phyloP scores from a whole-genome alignment of 2,113 vertebrate species.

The Tenrec ecaudatus region DNA sequence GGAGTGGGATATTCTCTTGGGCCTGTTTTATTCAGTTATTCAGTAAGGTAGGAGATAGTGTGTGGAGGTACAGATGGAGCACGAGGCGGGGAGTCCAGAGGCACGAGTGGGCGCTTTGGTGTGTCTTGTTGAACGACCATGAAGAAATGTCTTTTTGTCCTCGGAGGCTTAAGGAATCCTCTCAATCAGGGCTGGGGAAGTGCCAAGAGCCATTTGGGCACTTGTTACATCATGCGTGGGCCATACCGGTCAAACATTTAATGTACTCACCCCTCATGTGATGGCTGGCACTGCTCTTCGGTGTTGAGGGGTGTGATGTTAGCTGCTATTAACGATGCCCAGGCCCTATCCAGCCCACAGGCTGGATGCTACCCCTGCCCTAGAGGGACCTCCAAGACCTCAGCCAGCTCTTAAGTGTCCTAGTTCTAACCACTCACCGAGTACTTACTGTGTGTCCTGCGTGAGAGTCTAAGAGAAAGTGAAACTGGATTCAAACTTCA shows the following conservation, averaged over 20 bases:
- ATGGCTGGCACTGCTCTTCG: no score
- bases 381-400: not conserved
- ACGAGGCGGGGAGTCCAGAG: not conserved
- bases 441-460: not conserved
- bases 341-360: no score
- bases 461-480: not conserved
- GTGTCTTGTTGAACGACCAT: not conserved
- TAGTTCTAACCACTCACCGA: not conserved
- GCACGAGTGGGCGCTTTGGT: not conserved
- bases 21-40: not conserved
- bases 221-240: no score
- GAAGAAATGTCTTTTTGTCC: not conserved
- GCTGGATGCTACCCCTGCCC: no score
- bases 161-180: not conserved
- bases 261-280: no score
- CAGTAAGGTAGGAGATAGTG: not conserved
- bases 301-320: no score
- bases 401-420: not conserved
- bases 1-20: not conserved
- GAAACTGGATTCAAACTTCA: not conserved
- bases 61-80: not conserved
- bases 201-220: no score
- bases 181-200: not conserved
- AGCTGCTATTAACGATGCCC: no score
- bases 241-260: no score